Percentiles rank a stretch among this genome's conserved stretches.
These are phyloP conservation scores for Microctonus hyperodae DNA, from an alignment of 2,888 invertebrate genomes.

Conservation along the genomic window DNA sequence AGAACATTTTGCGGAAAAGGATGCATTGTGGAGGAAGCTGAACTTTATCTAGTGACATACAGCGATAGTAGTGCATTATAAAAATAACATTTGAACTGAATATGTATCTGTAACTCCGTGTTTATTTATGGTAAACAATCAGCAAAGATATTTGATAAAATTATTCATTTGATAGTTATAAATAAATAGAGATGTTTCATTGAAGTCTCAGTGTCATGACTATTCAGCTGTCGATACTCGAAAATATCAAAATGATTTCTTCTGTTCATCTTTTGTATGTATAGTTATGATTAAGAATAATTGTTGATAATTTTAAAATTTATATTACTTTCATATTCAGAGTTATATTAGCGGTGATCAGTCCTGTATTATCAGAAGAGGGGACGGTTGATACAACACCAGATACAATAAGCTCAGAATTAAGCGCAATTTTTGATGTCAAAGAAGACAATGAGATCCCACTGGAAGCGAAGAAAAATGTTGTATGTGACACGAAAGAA, in stretches of 20 bases:
- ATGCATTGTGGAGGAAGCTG: too few species aligned
- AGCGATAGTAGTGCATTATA: too few species aligned
- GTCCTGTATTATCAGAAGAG: neutral
- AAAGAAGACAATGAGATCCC: neutral
- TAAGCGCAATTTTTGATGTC: neutral
- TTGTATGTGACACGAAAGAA: neutral
- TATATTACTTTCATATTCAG: neutral
- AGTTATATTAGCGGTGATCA: neutral
- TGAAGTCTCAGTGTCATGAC: too few species aligned
- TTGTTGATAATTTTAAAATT: neutral
- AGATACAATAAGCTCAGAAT: neutral
- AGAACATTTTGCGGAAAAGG: too few species aligned
- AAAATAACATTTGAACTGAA: too few species aligned
- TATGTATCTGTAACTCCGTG: too few species aligned
- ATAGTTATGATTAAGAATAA: neutral
- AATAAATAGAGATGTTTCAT: neutral
- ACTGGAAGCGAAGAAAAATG: neutral
- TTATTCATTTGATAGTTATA: too few species aligned
- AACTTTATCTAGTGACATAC: too few species aligned
- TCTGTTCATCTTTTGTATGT: slow-evolving; percentile 23
- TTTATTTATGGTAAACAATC: too few species aligned
- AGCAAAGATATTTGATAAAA: too few species aligned
- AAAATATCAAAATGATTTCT: too few species aligned
- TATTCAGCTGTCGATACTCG: too few species aligned
- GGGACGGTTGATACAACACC: neutral